Base-by-base conservation (phyloP, 1,140 invertebrate genomes). In the Brachionus asplanchnoidis region DNA sequence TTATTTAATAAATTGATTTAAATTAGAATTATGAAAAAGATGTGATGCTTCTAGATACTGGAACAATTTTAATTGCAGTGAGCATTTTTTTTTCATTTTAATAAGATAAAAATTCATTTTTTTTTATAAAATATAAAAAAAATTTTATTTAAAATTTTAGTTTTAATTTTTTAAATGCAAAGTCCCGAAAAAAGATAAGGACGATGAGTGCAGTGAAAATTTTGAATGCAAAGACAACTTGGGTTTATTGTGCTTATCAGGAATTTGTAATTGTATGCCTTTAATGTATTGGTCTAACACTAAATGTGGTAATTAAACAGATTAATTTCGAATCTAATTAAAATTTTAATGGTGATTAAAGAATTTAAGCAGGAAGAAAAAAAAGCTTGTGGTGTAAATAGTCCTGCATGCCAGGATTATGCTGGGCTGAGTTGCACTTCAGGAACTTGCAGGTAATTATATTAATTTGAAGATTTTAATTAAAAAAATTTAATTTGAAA, bases 341-440 rank as follows among this genome's bases (percentile, higher is more conserved):
- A 32, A 32, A 32, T 42, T 68, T 68, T 0, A 44, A 42, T n/a
- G 40, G 9, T 73, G 5, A 5, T 28, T 20, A 17, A 44, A 26
- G 42, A 50, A 77, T 50, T 20, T 50, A 36, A 50, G 26, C 23
- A 4, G 26, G 8, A 0, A 11, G 42, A 44, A 14, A 77, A 50
- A 12, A 1, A 77, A 50, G 1, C 73, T 9, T 20, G 46, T 14
- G 11, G 7, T 1, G 42, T 8, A 26, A 50, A 1, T 50, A 50
- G 44, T 77, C 9, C 44, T 20, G 14, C n/a, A 32, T 82, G 79
- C 17, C 79, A 82, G 44, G 53, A 82, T 65, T 82, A 82, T 44
- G 79, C 79, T 46, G 50, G 79, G 1, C 17, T 82, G 1, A 42
- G 32, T 12, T 82, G 79, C 14, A 23, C 12, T 17, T 17, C 56